A percentile compares a stretch with the other conserved stretches of the same genome.
Evolutionary conservation across 2,888 invertebrate genomes (phyloP).

Genomic region (Ptilodon capucinus): DNA sequence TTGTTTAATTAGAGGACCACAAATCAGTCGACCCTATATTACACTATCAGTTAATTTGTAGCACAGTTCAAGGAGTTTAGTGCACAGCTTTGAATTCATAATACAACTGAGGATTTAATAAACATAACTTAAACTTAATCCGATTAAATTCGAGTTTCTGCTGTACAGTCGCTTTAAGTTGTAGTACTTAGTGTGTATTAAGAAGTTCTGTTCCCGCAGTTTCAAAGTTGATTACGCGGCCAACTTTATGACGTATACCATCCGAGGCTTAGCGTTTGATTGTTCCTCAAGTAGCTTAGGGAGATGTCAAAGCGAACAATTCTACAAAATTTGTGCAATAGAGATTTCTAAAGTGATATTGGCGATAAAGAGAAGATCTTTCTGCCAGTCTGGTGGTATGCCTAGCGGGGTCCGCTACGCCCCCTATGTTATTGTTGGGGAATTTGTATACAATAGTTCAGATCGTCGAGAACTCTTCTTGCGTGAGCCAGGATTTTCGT

Average conservation of each 20-base stretch:
- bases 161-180: background rate
- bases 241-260: conserved; percentile 17
- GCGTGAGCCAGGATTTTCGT: too few relatives aligned
- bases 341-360: conserved; percentile 11
- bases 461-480: too few relatives aligned
- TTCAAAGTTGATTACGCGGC: conserved; percentile 29
- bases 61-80: too few relatives aligned
- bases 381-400: too few relatives aligned
- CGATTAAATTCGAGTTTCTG: background rate
- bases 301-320: conserved; percentile 20
- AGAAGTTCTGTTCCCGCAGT: conserved; percentile 7
- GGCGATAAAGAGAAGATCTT: too few relatives aligned
- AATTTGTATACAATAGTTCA: too few relatives aligned
- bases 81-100: background rate
- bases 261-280: conserved; percentile 16
- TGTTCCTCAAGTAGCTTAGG: conserved; percentile 9
- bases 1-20: too few relatives aligned
- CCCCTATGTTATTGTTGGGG: too few relatives aligned
- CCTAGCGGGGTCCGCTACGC: too few relatives aligned
- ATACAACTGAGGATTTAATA: background rate
- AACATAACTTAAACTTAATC: background rate
- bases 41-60: too few relatives aligned
- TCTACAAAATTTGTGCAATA: too few relatives aligned
- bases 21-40: too few relatives aligned
- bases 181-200: background rate